Conservation (phyloP, 2,888 invertebrate species). For the Cantharis flavilabris region DNA sequence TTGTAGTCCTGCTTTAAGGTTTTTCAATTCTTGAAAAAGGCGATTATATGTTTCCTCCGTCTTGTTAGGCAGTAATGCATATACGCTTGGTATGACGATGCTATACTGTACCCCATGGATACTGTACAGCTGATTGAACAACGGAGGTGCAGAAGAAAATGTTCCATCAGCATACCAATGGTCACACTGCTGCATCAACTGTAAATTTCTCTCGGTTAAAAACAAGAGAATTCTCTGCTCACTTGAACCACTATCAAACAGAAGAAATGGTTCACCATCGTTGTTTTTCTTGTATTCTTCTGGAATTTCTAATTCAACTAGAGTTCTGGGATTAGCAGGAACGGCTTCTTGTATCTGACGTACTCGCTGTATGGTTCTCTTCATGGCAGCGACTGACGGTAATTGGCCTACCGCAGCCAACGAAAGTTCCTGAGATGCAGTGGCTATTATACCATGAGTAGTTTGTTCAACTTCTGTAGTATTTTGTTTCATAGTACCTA, state of each 20-base stretch:
- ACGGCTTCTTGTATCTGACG: conserved; percentile 4
- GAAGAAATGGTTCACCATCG: conserved; percentile 23
- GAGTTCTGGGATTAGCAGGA: conserved; percentile 9
- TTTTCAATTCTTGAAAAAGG: conserved; percentile 14
- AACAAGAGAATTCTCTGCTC: too few species aligned
- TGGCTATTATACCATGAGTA: conserved; percentile 16
- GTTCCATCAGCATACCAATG: too few species aligned
- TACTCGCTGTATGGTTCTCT: conserved; percentile 6
- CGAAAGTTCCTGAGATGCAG: conserved; percentile 10
- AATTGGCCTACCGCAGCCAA: conserved; percentile 12
- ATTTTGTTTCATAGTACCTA: too few species aligned
- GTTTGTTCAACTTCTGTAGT: too few species aligned
- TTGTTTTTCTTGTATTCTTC: conserved; percentile 2
- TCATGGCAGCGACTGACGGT: conserved; percentile 2
- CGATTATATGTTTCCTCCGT: neutral
- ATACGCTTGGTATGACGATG: conserved; percentile 23
- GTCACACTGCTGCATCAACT: too few species aligned
- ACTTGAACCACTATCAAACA: too few species aligned
- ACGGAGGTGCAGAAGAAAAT: conserved; percentile 29
- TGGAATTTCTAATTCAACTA: neutral
- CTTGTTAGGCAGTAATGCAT: too few species aligned
- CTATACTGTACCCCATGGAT: too few species aligned
- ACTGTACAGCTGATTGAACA: too few species aligned
- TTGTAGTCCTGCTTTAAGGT: neutral
- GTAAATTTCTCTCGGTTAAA: too few species aligned